A percentile compares a stretch with the other conserved stretches of the same genome.
phyloP scores from a whole-genome alignment of 2,888 invertebrate species.

The Gerris lacustris region DNA sequence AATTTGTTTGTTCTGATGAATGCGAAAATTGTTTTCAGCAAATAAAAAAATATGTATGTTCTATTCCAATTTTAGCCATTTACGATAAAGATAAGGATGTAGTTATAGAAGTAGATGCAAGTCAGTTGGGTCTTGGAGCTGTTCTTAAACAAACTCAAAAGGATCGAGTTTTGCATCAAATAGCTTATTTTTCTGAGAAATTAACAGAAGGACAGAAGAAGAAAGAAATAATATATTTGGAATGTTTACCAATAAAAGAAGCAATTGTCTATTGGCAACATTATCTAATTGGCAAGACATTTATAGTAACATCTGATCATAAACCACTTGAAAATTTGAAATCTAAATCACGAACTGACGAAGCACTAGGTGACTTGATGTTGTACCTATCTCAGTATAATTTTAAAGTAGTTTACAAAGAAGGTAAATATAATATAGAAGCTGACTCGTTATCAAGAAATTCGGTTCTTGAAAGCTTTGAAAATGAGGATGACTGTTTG shows the following conservation, averaged over 20 bases:
- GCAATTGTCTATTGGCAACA: neutral
- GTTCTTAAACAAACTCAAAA: no score
- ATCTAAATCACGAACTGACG: conserved; percentile 4
- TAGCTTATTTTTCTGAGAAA: conserved; percentile 9
- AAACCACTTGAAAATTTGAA: conserved; percentile 2
- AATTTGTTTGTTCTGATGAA: conserved; percentile 24
- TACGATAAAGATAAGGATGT: conserved; percentile 15
- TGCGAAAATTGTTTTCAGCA: conserved; percentile 22
- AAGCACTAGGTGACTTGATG: neutral
- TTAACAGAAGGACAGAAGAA: no score
- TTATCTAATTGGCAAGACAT: neutral
- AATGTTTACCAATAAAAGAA: no score
- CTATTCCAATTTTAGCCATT: conserved; percentile 17
- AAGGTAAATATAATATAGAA: no score
- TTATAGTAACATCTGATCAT: neutral
- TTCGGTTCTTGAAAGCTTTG: neutral
- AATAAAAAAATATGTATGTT: conserved; percentile 18
- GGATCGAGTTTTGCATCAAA: conserved; percentile 20
- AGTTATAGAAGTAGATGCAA: no score
- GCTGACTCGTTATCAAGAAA: neutral
- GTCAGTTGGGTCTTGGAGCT: no score
- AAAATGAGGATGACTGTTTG: neutral
- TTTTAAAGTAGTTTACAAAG: neutral
- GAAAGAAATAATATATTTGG: no score
- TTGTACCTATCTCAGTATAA: neutral